Conservation (phyloP, 2,113 vertebrate species). For the Ochotona princeps region DNA sequence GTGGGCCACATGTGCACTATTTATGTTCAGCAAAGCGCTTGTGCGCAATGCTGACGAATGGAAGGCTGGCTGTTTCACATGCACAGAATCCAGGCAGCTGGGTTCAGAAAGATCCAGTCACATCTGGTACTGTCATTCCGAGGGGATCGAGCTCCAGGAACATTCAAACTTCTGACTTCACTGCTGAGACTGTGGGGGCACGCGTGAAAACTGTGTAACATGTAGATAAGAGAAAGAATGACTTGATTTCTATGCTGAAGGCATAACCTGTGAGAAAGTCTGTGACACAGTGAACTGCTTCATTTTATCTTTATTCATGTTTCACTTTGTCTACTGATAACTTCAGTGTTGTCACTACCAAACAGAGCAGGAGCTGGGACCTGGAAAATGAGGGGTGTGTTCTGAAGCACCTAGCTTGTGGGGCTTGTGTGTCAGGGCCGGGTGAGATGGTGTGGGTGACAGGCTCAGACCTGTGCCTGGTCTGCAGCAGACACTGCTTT, state of each 20-base stretch:
- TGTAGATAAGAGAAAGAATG: not conserved
- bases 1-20: not conserved
- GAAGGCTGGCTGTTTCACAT: not conserved
- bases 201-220: conserved; percentile 29
- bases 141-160: not conserved
- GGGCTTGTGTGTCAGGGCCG: not conserved
- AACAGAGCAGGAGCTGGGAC: not conserved
- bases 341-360: not conserved
- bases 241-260: not conserved
- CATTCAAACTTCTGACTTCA: conserved; percentile 38
- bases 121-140: not conserved
- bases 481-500: not conserved
- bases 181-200: not conserved
- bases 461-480: not conserved
- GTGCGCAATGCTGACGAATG: not conserved
- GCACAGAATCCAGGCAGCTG: not conserved
- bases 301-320: not conserved
- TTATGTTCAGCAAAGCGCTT: conserved; percentile 14
- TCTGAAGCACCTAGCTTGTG: not conserved
- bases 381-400: not conserved
- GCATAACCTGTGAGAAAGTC: not conserved
- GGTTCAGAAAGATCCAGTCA: conserved; percentile 31
- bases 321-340: not conserved
- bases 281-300: not conserved
- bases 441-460: not conserved